Percentiles rank a stretch among this genome's conserved stretches.
Evolutionary conservation across 1,140 invertebrate species (phyloP).

Genomic region (Lordiphosa mommai): DNA sequence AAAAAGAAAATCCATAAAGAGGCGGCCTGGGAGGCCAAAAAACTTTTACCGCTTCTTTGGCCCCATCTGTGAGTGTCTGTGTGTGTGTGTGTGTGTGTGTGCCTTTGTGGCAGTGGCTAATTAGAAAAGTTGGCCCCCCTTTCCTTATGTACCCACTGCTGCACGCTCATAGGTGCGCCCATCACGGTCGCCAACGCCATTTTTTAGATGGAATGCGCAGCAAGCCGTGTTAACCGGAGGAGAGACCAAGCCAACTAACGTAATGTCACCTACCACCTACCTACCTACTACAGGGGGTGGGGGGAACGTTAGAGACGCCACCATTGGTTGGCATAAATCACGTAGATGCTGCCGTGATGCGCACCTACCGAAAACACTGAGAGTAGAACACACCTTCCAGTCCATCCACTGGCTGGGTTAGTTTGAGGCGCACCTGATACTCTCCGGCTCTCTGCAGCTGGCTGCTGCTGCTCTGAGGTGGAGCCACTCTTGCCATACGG

Average conservation of each 20-base stretch:
- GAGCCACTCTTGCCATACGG: conserved; percentile 37
- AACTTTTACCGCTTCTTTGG: conserved; percentile 33
- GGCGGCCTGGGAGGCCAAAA: conserved; percentile 42
- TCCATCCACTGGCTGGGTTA: conserved; percentile 39
- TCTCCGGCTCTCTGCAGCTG: conserved; percentile 17
- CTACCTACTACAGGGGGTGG: no score
- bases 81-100: neutral
- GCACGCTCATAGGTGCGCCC: conserved; percentile 58
- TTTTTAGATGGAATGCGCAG: conserved; percentile 45
- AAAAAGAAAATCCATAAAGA: conserved; percentile 68
- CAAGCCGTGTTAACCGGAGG: conserved; percentile 43
- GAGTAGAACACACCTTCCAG: conserved; percentile 59
- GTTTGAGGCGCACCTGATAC: conserved; percentile 54
- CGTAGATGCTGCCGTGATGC: conserved; percentile 34
- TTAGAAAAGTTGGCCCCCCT: conserved; percentile 63
- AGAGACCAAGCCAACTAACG: conserved; percentile 49
- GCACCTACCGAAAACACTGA: conserved; percentile 58
- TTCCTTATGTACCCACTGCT: conserved; percentile 20
- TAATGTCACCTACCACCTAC: conserved; percentile 70
- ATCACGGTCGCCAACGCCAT: conserved; percentile 31
- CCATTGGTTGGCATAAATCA: conserved; percentile 80
- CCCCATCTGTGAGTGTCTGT: no score
- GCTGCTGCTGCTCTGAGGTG: conserved; percentile 44
- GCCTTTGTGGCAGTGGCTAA: conserved; percentile 43
- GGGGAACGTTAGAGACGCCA: conserved; percentile 63